Base-by-base conservation (phyloP, 1,140 invertebrate genomes). In the Sinonovacula constricta region DNA sequence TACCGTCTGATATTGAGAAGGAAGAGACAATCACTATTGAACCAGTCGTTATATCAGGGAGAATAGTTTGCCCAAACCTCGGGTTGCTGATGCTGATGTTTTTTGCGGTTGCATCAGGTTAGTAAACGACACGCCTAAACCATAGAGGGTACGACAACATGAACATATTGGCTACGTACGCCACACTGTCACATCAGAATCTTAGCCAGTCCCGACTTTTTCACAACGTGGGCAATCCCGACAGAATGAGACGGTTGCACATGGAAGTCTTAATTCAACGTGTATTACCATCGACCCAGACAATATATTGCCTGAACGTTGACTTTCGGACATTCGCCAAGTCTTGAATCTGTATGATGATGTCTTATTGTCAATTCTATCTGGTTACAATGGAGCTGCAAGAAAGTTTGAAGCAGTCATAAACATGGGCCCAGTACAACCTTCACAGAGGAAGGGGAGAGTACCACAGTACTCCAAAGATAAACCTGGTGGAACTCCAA, bases 261-360 rank as follows among this genome's bases (percentile, higher is more conserved):
- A n/a, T n/a, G n/a, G n/a, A n/a, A n/a, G n/a, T n/a, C n/a, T n/a
- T n/a, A n/a, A n/a, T n/a, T n/a, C n/a, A n/a, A n/a, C n/a, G n/a
- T n/a, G n/a, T n/a, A n/a, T n/a, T n/a, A n/a, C n/a, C n/a, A n/a
- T 84, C 45, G 78, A 84, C 49, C 84, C 80, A 18, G 66, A 84
- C 45, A 51, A 70, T 31, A 65, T 80, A 31, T 54, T 84, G 28
- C 30, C 78, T 30, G 14, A 12, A 24, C 65, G 45, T 5, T 45
- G 71, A 24, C 69, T 66, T 36, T 1, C n/a, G 1, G 28, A 77
- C 26, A 82, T 83, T 56, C 69, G 54, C 30, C 2, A 45, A 45
- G 22, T 77, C 3, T 22, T 60, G 34, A 28, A n/a, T 26, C 22
- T 71, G 56, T 69, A 71, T 51, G 68, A 84, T 30, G 49, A 45